These are phyloP conservation scores for Phoxinus dragarum DNA, from an alignment of 2,797 vertebrate species.

Conservation along the genomic window DNA sequence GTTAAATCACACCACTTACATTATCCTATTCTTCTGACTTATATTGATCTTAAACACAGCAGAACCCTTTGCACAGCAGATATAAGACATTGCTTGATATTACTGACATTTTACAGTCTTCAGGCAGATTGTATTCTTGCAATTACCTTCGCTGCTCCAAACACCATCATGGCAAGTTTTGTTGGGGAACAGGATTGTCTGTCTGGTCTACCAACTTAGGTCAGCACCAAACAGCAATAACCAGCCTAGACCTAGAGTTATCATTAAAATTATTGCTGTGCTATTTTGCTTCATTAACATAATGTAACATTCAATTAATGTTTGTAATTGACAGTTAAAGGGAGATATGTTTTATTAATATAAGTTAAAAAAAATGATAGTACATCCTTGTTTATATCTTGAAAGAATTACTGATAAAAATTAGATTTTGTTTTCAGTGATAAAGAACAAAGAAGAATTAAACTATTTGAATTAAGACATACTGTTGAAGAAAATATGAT, in stretches of 20 bases:
- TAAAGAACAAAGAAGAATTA: not conserved
- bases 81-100: not conserved
- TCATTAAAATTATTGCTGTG: not conserved
- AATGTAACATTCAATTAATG: not conserved
- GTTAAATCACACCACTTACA: slow-evolving; percentile 29
- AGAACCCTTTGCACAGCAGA: slow-evolving; percentile 1
- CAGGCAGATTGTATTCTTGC: not conserved
- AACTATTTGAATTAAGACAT: not conserved
- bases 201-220: not conserved
- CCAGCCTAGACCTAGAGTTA: not conserved
- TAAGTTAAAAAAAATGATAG: not conserved
- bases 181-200: not conserved
- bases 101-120: slow-evolving; percentile 13
- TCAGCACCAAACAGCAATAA: not conserved
- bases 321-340: not conserved
- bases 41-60: slow-evolving; percentile 23
- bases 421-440: not conserved
- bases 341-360: not conserved
- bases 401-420: not conserved
- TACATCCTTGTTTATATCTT: not conserved
- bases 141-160: not conserved
- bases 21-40: slow-evolving; percentile 1
- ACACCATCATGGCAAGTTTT: not conserved
- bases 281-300: not conserved
- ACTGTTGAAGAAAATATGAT: not conserved